A percentile compares a stretch with the other conserved stretches of the same genome.
These are phyloP conservation scores for Irena cyanogastra DNA, from an alignment of 2,113 vertebrate species.

Conservation along the genomic window DNA sequence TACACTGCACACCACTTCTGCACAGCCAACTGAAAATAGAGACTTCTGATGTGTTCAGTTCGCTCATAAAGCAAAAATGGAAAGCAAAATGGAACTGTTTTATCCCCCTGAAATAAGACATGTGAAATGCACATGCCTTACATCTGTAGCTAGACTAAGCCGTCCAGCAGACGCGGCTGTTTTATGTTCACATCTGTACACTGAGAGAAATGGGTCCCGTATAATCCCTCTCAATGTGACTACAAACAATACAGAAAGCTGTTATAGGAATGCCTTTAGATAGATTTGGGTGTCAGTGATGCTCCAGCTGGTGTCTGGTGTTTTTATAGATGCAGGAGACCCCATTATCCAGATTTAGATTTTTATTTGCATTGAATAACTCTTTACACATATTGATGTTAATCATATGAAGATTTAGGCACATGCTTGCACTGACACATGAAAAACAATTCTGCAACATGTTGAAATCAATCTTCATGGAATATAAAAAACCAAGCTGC, in stretches of 20 bases:
- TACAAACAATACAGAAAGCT: neutral
- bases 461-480: neutral
- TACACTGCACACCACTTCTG: neutral
- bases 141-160: neutral
- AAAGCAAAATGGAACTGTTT: neutral
- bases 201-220: neutral
- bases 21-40: neutral
- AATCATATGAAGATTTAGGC: neutral
- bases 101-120: neutral
- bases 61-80: neutral
- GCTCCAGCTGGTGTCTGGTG: neutral
- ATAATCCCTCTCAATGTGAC: neutral
- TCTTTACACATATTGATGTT: neutral
- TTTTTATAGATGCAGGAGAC: neutral
- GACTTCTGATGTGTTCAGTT: neutral
- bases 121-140: neutral
- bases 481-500: neutral
- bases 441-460: neutral
- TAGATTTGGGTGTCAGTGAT: neutral
- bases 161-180: neutral
- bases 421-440: neutral
- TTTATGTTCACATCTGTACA: neutral
- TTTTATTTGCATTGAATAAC: neutral
- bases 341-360: neutral
- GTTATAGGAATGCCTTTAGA: neutral